Percentiles rank a stretch among this genome's conserved stretches.
phyloP scores from a whole-genome alignment of 2,888 invertebrate genomes.

The Callimorpha dominula region DNA sequence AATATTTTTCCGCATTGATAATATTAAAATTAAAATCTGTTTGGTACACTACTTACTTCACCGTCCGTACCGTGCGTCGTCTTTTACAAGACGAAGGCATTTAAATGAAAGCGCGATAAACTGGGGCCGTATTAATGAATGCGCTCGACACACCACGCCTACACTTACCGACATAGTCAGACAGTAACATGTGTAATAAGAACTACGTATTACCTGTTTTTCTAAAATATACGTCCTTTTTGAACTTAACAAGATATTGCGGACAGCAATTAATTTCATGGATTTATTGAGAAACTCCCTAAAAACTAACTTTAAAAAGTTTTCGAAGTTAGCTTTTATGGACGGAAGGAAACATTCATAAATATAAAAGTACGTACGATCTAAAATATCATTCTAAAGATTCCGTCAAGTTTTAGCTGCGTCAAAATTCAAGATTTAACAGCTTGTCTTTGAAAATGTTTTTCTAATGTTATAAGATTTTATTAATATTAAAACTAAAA shows the following conservation, averaged over 20 bases:
- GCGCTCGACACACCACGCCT: slow-evolving; percentile 41
- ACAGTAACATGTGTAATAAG: not conserved
- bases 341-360: too few relatives aligned
- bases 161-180: slow-evolving; percentile 22
- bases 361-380: too few relatives aligned
- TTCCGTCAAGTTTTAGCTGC: too few relatives aligned
- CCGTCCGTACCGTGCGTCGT: slow-evolving; percentile 48
- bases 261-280: not conserved
- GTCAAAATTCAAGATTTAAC: too few relatives aligned
- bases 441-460: too few relatives aligned
- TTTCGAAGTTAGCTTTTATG: too few relatives aligned
- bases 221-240: not conserved
- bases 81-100: slow-evolving; percentile 78
- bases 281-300: too few relatives aligned
- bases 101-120: slow-evolving; percentile 82
- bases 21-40: not conserved
- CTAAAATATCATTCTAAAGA: too few relatives aligned
- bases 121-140: slow-evolving; percentile 72
- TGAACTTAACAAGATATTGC: not conserved
- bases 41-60: slow-evolving; percentile 55
- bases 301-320: too few relatives aligned
- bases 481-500: too few relatives aligned
- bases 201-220: not conserved
- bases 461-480: too few relatives aligned
- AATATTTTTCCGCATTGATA: not conserved